phyloP scores from a whole-genome alignment of 2,888 invertebrate genomes.

The Tortricodes alternella region DNA sequence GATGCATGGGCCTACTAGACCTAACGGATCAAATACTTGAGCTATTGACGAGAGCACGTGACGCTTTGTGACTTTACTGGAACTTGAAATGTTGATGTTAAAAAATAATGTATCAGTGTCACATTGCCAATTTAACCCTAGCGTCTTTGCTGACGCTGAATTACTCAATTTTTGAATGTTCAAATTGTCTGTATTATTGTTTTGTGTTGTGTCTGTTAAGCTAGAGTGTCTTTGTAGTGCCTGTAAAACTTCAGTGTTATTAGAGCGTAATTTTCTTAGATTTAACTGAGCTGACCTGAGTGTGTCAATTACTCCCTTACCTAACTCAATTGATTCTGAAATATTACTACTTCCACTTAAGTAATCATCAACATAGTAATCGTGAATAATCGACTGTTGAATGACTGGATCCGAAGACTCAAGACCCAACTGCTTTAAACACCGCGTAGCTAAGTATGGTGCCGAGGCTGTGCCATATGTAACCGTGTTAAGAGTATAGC shows the following conservation, averaged over 20 bases:
- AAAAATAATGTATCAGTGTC: slow-evolving; percentile 4
- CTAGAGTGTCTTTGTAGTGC: neutral
- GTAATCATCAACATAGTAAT: slow-evolving; percentile 1
- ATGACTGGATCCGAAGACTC: neutral
- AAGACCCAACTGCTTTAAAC: neutral
- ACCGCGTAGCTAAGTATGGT: slow-evolving; percentile 15
- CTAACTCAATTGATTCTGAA: neutral
- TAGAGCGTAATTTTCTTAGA: slow-evolving; percentile 9
- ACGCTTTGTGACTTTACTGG: slow-evolving; percentile 10
- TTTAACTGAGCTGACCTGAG: slow-evolving; percentile 15
- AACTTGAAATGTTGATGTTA: slow-evolving; percentile 1
- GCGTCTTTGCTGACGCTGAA: slow-evolving; percentile 2
- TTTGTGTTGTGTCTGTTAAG: neutral
- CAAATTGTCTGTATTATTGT: neutral
- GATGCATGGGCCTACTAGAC: slow-evolving; percentile 20
- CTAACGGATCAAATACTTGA: slow-evolving; percentile 24
- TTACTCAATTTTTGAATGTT: neutral
- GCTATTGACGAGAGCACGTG: slow-evolving; percentile 11
- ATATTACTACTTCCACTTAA: neutral
- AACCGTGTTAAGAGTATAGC: neutral
- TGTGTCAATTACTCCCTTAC: neutral
- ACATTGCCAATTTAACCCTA: slow-evolving; percentile 13
- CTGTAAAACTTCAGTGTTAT: neutral
- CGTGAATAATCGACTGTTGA: neutral
- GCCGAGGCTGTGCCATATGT: slow-evolving; percentile 10